Conservation (phyloP, 1,140 invertebrate genomes). For the Sminthurides bifidus region DNA sequence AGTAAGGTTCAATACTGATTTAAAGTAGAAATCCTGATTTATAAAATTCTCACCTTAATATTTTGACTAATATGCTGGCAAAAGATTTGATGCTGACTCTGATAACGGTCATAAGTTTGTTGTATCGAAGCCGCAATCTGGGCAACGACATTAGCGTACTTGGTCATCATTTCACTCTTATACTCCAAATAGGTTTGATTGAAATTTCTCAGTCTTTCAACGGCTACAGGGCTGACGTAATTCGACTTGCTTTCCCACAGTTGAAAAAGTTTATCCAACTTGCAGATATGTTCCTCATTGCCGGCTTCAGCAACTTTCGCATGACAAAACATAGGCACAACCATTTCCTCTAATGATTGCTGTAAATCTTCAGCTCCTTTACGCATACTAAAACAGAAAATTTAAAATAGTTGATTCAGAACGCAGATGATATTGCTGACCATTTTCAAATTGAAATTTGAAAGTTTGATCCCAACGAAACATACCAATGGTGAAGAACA, state of each 20-base stretch:
- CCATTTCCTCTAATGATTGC: slow-evolving; percentile 78
- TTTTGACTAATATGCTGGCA: slow-evolving; percentile 78
- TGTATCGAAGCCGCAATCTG: slow-evolving; percentile 62
- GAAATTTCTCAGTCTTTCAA: slow-evolving; percentile 70
- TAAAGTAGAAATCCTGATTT: not conserved
- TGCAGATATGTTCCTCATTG: slow-evolving; percentile 24
- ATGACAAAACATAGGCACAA: slow-evolving; percentile 94
- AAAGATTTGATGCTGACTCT: slow-evolving; percentile 90
- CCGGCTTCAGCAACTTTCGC: slow-evolving; percentile 62
- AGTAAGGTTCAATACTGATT: not conserved
- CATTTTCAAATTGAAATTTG: not conserved
- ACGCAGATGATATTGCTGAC: not conserved
- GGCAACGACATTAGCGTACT: slow-evolving; percentile 60
- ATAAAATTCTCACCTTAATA: slow-evolving; percentile 49
- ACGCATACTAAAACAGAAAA: slow-evolving; percentile 57
- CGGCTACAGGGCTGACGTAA: slow-evolving; percentile 73
- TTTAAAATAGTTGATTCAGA: slow-evolving; percentile 19
- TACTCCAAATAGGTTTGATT: slow-evolving; percentile 67
- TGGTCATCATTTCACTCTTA: slow-evolving; percentile 64
- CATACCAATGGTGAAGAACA: slow-evolving; percentile 93
- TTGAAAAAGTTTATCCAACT: slow-evolving; percentile 52
- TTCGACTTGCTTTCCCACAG: slow-evolving; percentile 94
- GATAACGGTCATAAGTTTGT: slow-evolving; percentile 61
- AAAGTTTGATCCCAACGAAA: slow-evolving; percentile 9
- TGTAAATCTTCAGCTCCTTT: slow-evolving; percentile 88